Evolutionary conservation across 2,797 vertebrate species (phyloP), one percentile per base, ranked within the genome.

Genomic region (Glyptemys insculpta): DNA sequence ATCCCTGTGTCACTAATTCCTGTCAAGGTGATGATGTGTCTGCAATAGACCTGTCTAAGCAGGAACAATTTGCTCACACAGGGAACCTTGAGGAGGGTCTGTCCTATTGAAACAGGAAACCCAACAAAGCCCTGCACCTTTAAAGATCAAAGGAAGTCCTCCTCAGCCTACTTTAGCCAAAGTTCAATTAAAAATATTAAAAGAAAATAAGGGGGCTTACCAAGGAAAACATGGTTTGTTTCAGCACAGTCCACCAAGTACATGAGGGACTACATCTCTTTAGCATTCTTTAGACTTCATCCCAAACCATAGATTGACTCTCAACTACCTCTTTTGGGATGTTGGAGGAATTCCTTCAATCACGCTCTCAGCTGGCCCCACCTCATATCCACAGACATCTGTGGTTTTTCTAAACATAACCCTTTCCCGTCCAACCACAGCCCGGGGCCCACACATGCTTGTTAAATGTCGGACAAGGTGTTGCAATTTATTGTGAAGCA

Each of bases 371-470:
- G 50, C 59, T 95, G 18, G 80, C 10, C 8, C 9, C 59, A 18
- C 82, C 49, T 83, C 44, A 95, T 72, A 49, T 41, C 49, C 86
- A 89, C 3, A 21, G 12, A 12, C 57, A 91, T 14, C 41, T 86
- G 15, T 14, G 10, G 89, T 5, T 2, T 47, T 90, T 78, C 23
- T 79, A 1, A 91, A 88, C 23, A 80, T 74, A 88, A 76, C 6
- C 5, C n/a, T 79, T 68, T 19, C 21, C 15, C 4, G 7, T 83
- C 3, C 53, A 89, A 34, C 18, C 19, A 29, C 0, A 81, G 29
- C 3, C 84, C 41, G 79, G 21, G 7, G 1, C 2, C 9, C 27
- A 37, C 27, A 76, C 4, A 1, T 76, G 41, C 72, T 23, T 76
- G 11, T 47, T 47, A 76, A 47, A 27, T 47, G 11, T 41, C 37